Evolutionary conservation across 2,888 invertebrate species (phyloP).

Genomic region (Mesorhabditis sp.): DNA sequence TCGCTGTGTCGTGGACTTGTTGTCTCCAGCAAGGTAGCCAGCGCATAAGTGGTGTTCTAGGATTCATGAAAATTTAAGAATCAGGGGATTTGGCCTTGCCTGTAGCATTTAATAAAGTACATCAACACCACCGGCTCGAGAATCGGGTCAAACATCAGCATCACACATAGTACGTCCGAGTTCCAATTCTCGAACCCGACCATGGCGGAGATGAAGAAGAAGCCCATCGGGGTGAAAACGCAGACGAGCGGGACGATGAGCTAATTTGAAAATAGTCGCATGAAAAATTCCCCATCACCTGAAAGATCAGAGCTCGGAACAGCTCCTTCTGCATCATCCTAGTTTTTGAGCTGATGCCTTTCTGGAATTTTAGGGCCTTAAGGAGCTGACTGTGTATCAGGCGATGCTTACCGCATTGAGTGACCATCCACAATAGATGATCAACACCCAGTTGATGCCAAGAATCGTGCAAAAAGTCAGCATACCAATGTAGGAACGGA

Average conservation of each 20-base stretch:
- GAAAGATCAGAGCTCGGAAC: neutral
- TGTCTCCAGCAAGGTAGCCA: no score
- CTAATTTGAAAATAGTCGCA: neutral
- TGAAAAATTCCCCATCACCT: neutral
- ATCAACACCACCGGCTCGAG: neutral
- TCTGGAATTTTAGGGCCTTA: neutral
- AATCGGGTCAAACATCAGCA: conserved; percentile 4
- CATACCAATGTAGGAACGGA: neutral
- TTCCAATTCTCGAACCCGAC: neutral
- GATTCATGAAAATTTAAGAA: no score
- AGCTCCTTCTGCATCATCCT: neutral
- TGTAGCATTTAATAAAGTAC: neutral
- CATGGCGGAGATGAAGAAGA: neutral
- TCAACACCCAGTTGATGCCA: neutral
- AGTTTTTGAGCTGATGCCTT: neutral
- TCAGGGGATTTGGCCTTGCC: neutral
- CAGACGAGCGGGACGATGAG: neutral
- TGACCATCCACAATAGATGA: neutral
- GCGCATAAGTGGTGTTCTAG: no score
- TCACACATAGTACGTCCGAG: neutral
- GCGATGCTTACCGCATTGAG: neutral
- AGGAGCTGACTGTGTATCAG: no score
- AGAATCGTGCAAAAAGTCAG: neutral
- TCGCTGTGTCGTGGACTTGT: no score
- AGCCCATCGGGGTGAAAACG: neutral